A percentile compares a stretch with the other conserved stretches of the same genome.
Evolutionary conservation across 2,888 invertebrate genomes (phyloP).

Genomic region (Neoaliturus tenellus): DNA sequence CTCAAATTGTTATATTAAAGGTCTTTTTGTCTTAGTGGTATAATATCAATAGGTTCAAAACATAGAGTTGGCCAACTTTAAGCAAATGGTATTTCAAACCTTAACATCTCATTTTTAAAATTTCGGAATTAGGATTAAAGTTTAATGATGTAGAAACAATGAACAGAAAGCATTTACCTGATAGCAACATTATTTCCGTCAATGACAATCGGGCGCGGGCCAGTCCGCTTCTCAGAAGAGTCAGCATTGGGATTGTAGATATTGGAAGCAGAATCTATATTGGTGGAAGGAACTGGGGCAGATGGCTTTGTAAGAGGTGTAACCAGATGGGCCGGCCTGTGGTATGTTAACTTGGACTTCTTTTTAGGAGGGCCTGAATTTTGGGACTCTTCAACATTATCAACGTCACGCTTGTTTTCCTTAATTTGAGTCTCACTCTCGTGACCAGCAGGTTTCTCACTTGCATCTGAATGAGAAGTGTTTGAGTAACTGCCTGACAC

Average conservation of each 20-base stretch:
- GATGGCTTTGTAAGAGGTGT: background rate
- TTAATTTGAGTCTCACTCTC: background rate
- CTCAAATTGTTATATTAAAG: no score
- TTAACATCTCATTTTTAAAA: no score
- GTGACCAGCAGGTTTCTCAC: background rate
- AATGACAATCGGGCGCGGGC: constrained; percentile 82
- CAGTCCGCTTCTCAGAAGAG: constrained; percentile 4
- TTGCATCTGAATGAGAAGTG: background rate
- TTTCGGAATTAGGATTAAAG: no score
- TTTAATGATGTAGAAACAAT: background rate
- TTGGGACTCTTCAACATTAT: background rate
- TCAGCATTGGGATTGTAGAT: constrained; percentile 33
- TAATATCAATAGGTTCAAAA: no score
- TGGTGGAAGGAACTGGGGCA: background rate
- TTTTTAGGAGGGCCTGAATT: background rate
- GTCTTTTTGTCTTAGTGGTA: no score
- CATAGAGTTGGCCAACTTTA: no score
- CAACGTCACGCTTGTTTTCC: no score
- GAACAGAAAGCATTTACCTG: constrained; percentile 76
- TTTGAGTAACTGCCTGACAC: background rate
- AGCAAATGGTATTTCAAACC: no score
- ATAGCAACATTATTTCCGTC: constrained; percentile 91
- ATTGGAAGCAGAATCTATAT: background rate
- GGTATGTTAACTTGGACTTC: background rate
- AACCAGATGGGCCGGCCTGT: constrained; percentile 24